phyloP scores from a whole-genome alignment of 1,140 invertebrate species.

The Geopemphigus sp. region DNA sequence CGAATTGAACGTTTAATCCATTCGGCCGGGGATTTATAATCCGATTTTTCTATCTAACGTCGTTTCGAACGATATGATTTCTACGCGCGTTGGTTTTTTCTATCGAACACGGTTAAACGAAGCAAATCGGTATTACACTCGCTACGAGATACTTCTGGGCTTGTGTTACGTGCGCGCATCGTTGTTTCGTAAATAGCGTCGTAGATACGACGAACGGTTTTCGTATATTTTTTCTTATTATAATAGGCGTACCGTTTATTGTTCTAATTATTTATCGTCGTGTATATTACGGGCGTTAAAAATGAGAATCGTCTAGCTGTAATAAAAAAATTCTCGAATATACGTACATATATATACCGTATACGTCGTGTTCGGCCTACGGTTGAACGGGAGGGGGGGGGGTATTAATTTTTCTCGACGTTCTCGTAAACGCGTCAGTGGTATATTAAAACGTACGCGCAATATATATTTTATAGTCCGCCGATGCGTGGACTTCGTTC shows the following conservation, averaged over 20 bases:
- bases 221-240: conserved; percentile 5
- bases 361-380: background rate
- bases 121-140: too few species aligned
- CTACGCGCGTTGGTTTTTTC: too few species aligned
- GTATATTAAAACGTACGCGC: too few species aligned
- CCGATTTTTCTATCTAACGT: background rate
- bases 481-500: too few species aligned
- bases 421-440: background rate
- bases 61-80: background rate
- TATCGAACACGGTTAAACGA: too few species aligned
- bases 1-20: background rate
- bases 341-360: background rate
- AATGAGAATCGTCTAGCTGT: background rate
- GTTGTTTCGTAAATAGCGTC: too few species aligned
- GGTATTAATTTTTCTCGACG: conserved; percentile 22
- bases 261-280: background rate
- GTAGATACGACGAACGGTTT: too few species aligned
- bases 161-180: too few species aligned
- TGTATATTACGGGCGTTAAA: background rate
- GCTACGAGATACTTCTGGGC: too few species aligned
- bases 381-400: conserved; percentile 13
- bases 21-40: background rate
- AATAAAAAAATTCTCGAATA: background rate
- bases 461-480: background rate
- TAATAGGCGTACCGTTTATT: background rate